Evolutionary conservation across 2,888 invertebrate genomes (phyloP), one percentile per base, ranked within the genome.

Genomic region (Phortica magna): DNA sequence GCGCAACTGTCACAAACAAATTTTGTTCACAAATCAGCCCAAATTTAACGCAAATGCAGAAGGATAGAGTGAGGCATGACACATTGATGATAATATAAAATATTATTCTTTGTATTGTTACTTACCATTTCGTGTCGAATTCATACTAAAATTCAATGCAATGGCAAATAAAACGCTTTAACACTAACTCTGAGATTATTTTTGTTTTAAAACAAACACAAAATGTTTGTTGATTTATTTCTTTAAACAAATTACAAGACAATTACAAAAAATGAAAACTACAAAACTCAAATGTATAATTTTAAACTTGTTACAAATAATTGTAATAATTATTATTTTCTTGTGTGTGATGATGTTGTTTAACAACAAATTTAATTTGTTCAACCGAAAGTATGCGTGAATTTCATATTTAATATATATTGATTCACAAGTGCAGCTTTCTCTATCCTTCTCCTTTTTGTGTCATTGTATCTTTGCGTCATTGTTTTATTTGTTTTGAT

Each of bases 51-150:
- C 87, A 91, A 92, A 91, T 93, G 93, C 94, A 94, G 94, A 94
- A 94, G 94, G 94, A 94, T 94, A 94, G 94, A 94, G 94, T 89
- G 31, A 31, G 31, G 78, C 71, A 5, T 76, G 76, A 68, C 73
- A 90, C 79, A 72, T 85, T 84, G 31, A 31, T 31, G 81, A 67
- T 0, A 70, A 22, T 55, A 42, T 48, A 41, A 10, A n/a, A n/a
- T n/a, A 43, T 53, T 65, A 10, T 14, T 17, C 14, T 57, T 57
- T n/a, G 31, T 43, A 57, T 76, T 79, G 79, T 76, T 78, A 85
- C 85, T 85, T 87, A 85, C 88, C 88, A 88, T 82, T 83, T 81
- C 75, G 77, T 75, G 59, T 78, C 70, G 78, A 75, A 76, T 71
- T 78, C 67, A 75, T 65, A 31, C 78, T 76, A 73, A 77, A 43